phyloP scores from a whole-genome alignment of 2,888 invertebrate genomes.

The Mythimna pallens region DNA sequence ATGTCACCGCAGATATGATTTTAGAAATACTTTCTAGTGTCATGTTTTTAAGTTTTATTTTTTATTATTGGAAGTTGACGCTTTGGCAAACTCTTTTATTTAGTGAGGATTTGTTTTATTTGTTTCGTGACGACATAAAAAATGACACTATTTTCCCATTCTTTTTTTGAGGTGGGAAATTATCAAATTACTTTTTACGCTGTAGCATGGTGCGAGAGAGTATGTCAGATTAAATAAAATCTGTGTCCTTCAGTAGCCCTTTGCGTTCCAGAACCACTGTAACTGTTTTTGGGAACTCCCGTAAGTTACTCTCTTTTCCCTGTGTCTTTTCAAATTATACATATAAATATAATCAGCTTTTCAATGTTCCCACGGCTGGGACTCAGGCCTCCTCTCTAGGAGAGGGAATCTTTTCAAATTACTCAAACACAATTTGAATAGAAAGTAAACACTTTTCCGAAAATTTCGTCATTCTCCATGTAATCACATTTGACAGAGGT shows the following conservation, averaged over 20 bases:
- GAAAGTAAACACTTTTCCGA: conserved; percentile 2
- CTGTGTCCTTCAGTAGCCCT: too few species aligned
- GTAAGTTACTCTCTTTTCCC: too few species aligned
- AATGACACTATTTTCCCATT: neutral
- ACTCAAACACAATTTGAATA: neutral
- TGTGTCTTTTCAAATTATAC: too few species aligned
- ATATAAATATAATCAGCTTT: too few species aligned
- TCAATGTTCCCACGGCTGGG: too few species aligned
- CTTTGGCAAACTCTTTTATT: neutral
- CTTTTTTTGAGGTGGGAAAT: too few species aligned
- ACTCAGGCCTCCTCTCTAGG: too few species aligned
- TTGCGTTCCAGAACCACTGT: too few species aligned
- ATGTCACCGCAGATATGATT: neutral
- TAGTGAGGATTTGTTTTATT: neutral
- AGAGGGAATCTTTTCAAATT: neutral
- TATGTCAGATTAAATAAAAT: neutral
- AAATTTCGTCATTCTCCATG: conserved; percentile 6
- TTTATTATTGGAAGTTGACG: neutral
- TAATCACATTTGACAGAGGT: conserved; percentile 20
- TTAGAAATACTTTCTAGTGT: conserved; percentile 1
- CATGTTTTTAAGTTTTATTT: neutral
- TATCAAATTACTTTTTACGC: too few species aligned
- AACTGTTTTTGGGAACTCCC: too few species aligned
- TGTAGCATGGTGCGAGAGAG: too few species aligned
- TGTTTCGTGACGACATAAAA: neutral